phyloP scores from a whole-genome alignment of 1,140 invertebrate species.

The Asbolus verrucosus region DNA sequence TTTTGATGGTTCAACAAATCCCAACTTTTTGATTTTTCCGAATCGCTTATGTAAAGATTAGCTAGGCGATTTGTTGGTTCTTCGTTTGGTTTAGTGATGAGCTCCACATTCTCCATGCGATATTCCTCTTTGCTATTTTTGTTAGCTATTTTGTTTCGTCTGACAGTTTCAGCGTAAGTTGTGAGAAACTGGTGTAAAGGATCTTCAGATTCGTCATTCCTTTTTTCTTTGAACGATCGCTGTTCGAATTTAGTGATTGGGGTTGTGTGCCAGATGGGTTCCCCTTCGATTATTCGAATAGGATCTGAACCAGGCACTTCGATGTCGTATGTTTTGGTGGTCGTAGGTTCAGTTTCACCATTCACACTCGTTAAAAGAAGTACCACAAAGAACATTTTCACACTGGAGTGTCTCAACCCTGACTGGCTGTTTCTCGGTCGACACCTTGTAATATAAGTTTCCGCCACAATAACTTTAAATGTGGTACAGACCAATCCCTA shows the following conservation, averaged over 20 bases:
- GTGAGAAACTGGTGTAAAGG: constrained; percentile 71
- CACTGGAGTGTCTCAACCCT: constrained; percentile 46
- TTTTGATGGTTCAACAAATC: constrained; percentile 67
- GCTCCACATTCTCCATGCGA: constrained; percentile 66
- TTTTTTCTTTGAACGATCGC: constrained; percentile 31
- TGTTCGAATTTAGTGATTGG: constrained; percentile 41
- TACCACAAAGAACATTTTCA: constrained; percentile 47
- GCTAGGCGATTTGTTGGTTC: not conserved
- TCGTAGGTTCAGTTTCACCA: constrained; percentile 29
- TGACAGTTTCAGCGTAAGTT: constrained; percentile 71
- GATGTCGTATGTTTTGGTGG: constrained; percentile 63
- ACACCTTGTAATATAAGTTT: constrained; percentile 54
- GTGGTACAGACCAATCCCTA: constrained; percentile 52
- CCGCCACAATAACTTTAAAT: constrained; percentile 56
- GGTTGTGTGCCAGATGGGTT: constrained; percentile 53
- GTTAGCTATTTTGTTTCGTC: constrained; percentile 61
- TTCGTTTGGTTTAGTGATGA: constrained; percentile 65
- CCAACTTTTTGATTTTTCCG: constrained; percentile 66
- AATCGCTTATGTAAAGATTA: too few species aligned
- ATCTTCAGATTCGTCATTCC: constrained; percentile 49
- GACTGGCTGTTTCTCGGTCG: constrained; percentile 48
- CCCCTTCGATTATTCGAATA: constrained; percentile 69
- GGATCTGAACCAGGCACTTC: constrained; percentile 68
- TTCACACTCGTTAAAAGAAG: constrained; percentile 27
- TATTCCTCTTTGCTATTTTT: constrained; percentile 67